Evolutionary conservation across 1,140 invertebrate species (phyloP).

Genomic region (Drosophila pruinosa): DNA sequence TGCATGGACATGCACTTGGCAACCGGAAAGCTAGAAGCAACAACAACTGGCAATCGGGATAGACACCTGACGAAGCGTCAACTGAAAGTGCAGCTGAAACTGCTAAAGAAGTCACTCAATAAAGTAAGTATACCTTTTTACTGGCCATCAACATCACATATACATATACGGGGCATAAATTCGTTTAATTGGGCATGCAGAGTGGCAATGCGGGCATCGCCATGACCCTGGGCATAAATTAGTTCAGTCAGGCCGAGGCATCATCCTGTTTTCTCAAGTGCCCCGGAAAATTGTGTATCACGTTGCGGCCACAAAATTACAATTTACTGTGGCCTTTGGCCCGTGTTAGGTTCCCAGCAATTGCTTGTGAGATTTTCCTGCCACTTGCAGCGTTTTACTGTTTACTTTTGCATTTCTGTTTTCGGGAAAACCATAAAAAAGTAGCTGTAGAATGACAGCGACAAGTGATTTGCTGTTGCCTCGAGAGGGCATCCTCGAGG

Average conservation of each 20-base stretch:
- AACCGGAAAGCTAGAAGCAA: slow-evolving; percentile 7
- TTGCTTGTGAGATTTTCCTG: slow-evolving; percentile 49
- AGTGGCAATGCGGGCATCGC: neutral
- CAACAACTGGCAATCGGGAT: neutral
- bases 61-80: slow-evolving; percentile 10
- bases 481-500: slow-evolving; percentile 15
- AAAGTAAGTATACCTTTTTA: neutral
- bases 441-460: slow-evolving; percentile 55
- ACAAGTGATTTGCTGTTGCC: slow-evolving; percentile 54
- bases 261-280: slow-evolving; percentile 46
- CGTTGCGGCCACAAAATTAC: slow-evolving; percentile 11
- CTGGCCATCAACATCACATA: neutral
- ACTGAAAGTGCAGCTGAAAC: slow-evolving; percentile 5
- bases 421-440: slow-evolving; percentile 66
- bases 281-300: slow-evolving; percentile 32
- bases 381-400: slow-evolving; percentile 54
- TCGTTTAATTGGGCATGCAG: slow-evolving; percentile 15
- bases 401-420: slow-evolving; percentile 14
- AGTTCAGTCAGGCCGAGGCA: slow-evolving; percentile 1
- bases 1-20: slow-evolving; percentile 57
- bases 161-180: slow-evolving; percentile 7
- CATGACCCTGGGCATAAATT: slow-evolving; percentile 51
- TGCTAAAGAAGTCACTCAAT: neutral
- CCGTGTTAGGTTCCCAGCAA: slow-evolving; percentile 31
- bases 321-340: slow-evolving; percentile 52